Conservation (phyloP, 2,113 vertebrate species). For the Clarias macrocephalus region DNA sequence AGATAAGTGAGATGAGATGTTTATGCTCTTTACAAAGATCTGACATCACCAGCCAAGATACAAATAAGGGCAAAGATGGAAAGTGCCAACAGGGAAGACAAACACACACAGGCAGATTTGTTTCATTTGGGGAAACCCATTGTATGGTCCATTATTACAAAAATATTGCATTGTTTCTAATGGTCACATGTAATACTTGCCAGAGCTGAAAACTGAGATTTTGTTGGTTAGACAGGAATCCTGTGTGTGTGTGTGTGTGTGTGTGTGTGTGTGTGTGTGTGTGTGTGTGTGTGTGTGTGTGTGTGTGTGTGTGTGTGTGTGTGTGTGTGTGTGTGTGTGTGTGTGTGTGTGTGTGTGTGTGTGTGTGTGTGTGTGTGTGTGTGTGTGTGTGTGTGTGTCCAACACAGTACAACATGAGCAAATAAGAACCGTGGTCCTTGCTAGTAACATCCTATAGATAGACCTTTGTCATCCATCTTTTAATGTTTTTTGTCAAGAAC, state of each 20-base stretch:
- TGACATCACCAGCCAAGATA: slow-evolving; percentile 1
- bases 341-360: neutral
- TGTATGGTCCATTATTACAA: slow-evolving; percentile 35
- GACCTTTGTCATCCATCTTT: neutral
- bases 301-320: too few relatives aligned
- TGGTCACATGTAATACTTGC: slow-evolving; percentile 38
- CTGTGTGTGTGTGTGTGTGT: neutral
- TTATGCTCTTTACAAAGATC: neutral
- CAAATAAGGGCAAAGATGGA: slow-evolving; percentile 20
- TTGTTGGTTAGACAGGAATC: neutral
- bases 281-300: neutral
- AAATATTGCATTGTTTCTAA: slow-evolving; percentile 36
- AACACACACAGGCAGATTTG: slow-evolving; percentile 5
- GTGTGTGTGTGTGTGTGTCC: slow-evolving; percentile 16
- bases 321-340: too few relatives aligned
- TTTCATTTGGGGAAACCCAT: slow-evolving; percentile 41
- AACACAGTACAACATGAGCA: neutral
- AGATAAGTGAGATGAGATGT: too few relatives aligned
- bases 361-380: slow-evolving; percentile 19
- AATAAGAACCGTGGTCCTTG: neutral
- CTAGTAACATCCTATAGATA: neutral
- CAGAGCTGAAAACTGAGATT: slow-evolving; percentile 35
- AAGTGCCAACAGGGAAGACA: slow-evolving; percentile 7
- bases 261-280: slow-evolving; percentile 23
- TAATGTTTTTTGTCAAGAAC: neutral